phyloP scores from a whole-genome alignment of 2,113 vertebrate species.

The Crotalus tigris region DNA sequence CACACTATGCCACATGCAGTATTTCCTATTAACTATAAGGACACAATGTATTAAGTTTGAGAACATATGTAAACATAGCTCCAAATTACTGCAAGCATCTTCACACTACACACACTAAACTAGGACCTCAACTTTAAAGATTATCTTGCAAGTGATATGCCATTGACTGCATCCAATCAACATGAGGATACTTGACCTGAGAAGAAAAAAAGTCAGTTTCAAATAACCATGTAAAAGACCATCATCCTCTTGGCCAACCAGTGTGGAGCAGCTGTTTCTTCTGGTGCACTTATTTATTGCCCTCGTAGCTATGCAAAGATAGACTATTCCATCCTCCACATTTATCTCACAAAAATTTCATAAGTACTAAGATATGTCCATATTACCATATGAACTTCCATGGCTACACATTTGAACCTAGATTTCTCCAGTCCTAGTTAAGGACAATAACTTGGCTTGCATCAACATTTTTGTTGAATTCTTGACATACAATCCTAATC shows the following conservation, averaged over 20 bases:
- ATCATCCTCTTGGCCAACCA: too few species aligned
- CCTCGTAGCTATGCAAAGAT: too few species aligned
- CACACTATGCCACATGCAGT: background rate
- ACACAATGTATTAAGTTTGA: background rate
- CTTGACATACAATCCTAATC: background rate
- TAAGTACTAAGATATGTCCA: background rate
- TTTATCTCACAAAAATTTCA: too few species aligned
- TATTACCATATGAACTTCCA: background rate
- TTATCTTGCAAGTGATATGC: background rate
- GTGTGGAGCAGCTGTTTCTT: too few species aligned
- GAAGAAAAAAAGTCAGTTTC: too few species aligned
- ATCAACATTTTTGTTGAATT: fast-evolving
- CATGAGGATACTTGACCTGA: background rate
- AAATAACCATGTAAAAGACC: background rate
- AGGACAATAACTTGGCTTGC: background rate
- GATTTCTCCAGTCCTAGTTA: background rate
- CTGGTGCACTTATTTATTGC: too few species aligned
- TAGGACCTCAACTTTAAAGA: background rate
- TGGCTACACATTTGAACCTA: background rate
- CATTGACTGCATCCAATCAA: background rate
- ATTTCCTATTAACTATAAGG: background rate
- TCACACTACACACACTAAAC: background rate
- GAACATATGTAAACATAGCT: background rate
- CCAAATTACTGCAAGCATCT: background rate
- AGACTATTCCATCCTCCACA: too few species aligned